These are phyloP conservation scores for Plebejus melissa DNA, from an alignment of 2,888 invertebrate genomes.

Conservation along the genomic window DNA sequence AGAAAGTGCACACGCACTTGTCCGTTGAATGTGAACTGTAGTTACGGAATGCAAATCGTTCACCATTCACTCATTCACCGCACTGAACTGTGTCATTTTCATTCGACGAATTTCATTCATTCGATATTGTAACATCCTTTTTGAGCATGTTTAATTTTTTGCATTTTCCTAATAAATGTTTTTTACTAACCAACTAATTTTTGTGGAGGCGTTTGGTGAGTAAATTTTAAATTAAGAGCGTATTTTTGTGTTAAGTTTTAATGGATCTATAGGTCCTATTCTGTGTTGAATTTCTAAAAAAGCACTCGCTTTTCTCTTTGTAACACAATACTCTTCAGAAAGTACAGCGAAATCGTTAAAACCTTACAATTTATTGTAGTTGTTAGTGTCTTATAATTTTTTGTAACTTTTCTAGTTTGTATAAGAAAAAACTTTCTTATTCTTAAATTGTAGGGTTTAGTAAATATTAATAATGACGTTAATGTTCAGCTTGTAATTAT, in stretches of 20 bases:
- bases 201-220: slow-evolving; percentile 25
- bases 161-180: background rate
- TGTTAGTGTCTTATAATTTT: background rate
- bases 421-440: background rate
- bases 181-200: slow-evolving; percentile 1
- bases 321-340: background rate
- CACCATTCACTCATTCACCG: slow-evolving; percentile 38
- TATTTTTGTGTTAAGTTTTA: background rate
- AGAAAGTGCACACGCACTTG: slow-evolving; percentile 51
- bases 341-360: background rate
- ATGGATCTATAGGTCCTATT: background rate
- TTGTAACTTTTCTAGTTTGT: background rate
- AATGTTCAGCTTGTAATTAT: background rate
- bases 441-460: background rate
- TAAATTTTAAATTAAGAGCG: background rate
- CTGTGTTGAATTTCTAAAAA: background rate
- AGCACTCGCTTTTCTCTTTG: background rate
- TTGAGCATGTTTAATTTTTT: slow-evolving; percentile 13
- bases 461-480: background rate
- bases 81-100: slow-evolving; percentile 47
- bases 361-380: background rate
- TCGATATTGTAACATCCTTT: background rate
- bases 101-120: slow-evolving; percentile 5
- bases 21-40: slow-evolving; percentile 73
- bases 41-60: slow-evolving; percentile 56